Evolutionary conservation across 2,797 vertebrate genomes (phyloP), one percentile per base, ranked within the genome.

Genomic region (Merluccius polli): DNA sequence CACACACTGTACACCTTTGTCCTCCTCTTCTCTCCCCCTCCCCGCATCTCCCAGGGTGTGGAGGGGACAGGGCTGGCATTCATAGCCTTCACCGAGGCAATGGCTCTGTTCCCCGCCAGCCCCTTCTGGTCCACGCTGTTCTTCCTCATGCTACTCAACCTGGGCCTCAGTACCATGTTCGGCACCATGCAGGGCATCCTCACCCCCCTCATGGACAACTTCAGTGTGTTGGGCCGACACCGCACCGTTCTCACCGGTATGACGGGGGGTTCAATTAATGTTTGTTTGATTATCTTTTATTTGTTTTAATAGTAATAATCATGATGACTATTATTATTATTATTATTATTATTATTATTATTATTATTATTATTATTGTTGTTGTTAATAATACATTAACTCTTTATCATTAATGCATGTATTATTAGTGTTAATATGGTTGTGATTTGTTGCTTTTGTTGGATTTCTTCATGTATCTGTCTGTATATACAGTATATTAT

Each of bases 91-190:
- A 99, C 97, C 0, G 98, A 99, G 92, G 97, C 97, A 5, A 98
- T 99, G 97, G 95, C 96, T 0, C 94, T 96, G 76, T 98, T 99
- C 84, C 98, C 97, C 32, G 97, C 94, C 72, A 96, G 97, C 78
- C 97, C 97, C 1, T 97, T 99, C 91, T 99, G 98, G 98, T 99
- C 97, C 27, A 92, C 95, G 2, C 94, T 99, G 91, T 99, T 99
- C 83, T 99, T 99, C 88, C 96, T 99, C 73, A 99, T 99, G 98
- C 85, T 98, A 78, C 94, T 99, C 74, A 99, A 98, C 87, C 82
- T 99, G 82, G 98, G 98, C 70, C 94, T 99, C 41, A 97, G 97
- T 87, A 98, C 97, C 88, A 99, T 99, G 98, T 99, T 99, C 79
- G 97, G 98, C 78, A 98, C 96, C 79, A 98, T 98, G 86, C 96